Base-by-base conservation (phyloP, 2,113 vertebrate genomes). In the Drymodes brunneopygia region DNA sequence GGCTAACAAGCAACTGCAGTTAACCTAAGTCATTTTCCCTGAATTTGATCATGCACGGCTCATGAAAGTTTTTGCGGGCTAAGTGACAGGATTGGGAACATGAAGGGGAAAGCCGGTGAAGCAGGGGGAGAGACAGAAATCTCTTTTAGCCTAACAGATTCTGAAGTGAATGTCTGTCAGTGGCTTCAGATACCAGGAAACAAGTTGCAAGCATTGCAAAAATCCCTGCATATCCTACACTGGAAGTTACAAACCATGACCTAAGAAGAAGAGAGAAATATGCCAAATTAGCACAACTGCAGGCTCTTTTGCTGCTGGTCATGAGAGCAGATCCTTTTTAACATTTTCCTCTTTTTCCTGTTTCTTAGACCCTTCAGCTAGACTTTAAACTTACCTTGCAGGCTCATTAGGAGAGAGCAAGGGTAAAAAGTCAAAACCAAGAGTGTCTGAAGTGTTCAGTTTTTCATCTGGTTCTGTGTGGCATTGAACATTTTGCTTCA, bases 151-250 rank as follows among this genome's bases (percentile, higher is more conserved):
- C 12, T 35, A 70, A 50, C 35, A 87, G n/a, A 31, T 54, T 38
- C 44, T 50, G 33, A 64, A 78, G 6, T 56, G 6, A 53, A 11
- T 19, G 16, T 70, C 50, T 85, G 33, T 48, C 35, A 47, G 13
- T 35, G 40, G 16, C 12, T 81, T 60, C 45, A 61, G 36, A 56
- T 56, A 60, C 36, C 44, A 73, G 29, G 33, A 81, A 84, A 64
- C 4, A 73, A 81, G 10, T 47, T 78, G 24, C n/a, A 78, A 50
- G 73, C 0, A 0, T 56, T 69, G 28, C 44, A 51, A 13, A 61
- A 73, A 78, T 84, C 27, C 40, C 45, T 40, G 65, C 20, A 16
- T 12, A 24, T 8, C 33, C 40, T 38, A 20, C 33, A 38, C 15
- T 77, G 31, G 12, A 60, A 77, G 2, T 47, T 60, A 29, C 9